Conservation (phyloP, 2,113 vertebrate genomes). For the Vicugna pacos region DNA sequence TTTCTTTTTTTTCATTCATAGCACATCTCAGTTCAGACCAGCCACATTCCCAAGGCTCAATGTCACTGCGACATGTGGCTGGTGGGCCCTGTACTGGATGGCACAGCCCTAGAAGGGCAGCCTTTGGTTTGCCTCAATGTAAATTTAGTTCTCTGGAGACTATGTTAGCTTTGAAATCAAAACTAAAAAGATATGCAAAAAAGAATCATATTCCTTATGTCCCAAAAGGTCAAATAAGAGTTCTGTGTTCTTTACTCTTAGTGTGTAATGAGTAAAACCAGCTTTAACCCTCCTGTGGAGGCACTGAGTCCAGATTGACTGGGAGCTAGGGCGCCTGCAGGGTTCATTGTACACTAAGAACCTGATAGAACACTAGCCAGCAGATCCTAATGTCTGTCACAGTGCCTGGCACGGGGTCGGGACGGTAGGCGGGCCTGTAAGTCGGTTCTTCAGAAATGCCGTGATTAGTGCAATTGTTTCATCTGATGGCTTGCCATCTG, state of each 20-base stretch:
- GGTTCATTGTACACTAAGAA: background rate
- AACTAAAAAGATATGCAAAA: background rate
- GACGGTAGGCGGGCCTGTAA: background rate
- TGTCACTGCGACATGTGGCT: background rate
- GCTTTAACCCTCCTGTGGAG: background rate
- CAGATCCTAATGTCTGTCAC: background rate
- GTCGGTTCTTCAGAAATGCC: background rate
- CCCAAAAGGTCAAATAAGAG: background rate
- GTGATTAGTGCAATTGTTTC: background rate
- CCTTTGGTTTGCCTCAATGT: background rate
- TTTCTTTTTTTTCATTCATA: background rate
- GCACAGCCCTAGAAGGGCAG: background rate
- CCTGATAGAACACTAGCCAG: background rate
- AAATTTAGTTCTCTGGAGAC: background rate
- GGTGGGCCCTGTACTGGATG: background rate
- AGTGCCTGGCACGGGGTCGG: background rate
- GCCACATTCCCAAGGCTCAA: background rate
- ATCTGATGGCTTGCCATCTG: constrained; percentile 49
- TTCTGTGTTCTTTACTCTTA: background rate
- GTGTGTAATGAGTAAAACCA: too few relatives aligned
- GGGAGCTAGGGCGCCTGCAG: background rate
- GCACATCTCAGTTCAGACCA: background rate
- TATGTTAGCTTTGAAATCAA: background rate
- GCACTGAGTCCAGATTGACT: background rate
- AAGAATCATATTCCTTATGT: background rate